Base-by-base conservation (phyloP, 2,113 vertebrate species). In the Malurus melanocephalus region DNA sequence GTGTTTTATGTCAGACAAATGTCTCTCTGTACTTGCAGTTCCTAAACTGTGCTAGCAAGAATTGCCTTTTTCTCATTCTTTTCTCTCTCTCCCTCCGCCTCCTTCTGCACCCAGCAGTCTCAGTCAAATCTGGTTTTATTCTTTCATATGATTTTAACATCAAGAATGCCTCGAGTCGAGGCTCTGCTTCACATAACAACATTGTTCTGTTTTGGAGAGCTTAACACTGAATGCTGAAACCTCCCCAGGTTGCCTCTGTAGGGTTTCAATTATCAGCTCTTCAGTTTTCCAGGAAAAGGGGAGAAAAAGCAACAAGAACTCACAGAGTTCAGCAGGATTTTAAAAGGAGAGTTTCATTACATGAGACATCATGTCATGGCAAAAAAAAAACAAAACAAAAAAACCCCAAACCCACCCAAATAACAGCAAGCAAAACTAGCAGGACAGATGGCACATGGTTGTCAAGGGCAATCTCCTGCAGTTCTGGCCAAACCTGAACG, bases 1-100 rank as follows among this genome's bases (percentile, higher is more conserved):
- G 64, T 92, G 93, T 79, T 95, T 94, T 88, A 91, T 92, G 86
- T 88, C 93, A 92, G 92, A 84, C 80, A 91, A 94, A 90, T 73
- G 88, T 94, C 51, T 92, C 88, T 78, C 88, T 78, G 93, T 93
- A 92, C 88, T 91, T 79, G 51, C 88, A 91, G 93, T 91, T 89
- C 86, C 83, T 84, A 87, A 94, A 86, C 88, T 69, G 64, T 59
- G 51, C 75, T 49, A 76, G 77, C 53, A 81, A 67, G 84, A 93
- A 90, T 23, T 93, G 87, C 86, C 48, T 81, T 87, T 74, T 66
- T 60, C 78, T 93, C 80, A 42, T 91, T 93, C 86, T 84, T 80
- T 84, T 53, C 43, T 76, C 53, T 72, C 75, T 83, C 75, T 45
- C 43, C 42, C 56, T 40, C 51, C 67, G 0, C 76, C 88, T 90